Evolutionary conservation across 1,140 invertebrate genomes (phyloP).

Genomic region (Brachionus sp.): DNA sequence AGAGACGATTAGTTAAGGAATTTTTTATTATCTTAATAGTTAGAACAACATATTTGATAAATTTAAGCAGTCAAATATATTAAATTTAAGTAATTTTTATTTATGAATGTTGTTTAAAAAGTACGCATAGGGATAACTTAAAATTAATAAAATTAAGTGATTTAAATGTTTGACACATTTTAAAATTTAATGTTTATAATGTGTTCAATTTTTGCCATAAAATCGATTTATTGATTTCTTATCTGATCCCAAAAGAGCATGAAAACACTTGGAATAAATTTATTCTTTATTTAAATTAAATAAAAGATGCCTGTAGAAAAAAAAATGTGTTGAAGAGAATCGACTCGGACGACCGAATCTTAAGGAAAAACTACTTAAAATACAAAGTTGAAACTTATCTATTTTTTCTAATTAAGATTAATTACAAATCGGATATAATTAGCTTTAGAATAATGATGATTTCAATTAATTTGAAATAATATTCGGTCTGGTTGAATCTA

Average conservation of each 20-base stretch:
- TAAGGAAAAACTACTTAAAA: background rate
- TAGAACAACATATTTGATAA: too few species aligned
- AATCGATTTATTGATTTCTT: slow-evolving; percentile 10
- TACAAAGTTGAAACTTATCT: slow-evolving; percentile 31
- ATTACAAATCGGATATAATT: slow-evolving; percentile 35
- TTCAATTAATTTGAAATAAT: slow-evolving; percentile 29
- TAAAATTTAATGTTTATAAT: slow-evolving; percentile 3
- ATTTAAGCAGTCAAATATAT: too few species aligned
- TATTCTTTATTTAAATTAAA: background rate
- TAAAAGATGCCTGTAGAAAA: background rate
- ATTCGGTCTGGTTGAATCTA: slow-evolving; percentile 22
- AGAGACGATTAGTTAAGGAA: too few species aligned
- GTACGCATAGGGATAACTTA: background rate
- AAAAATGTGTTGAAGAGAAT: slow-evolving; percentile 9
- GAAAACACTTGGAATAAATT: slow-evolving; percentile 4
- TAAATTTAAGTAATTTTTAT: background rate
- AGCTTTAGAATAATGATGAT: slow-evolving; percentile 31
- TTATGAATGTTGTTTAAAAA: background rate
- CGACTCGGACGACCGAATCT: slow-evolving; percentile 16
- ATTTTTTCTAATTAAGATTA: slow-evolving; percentile 29
- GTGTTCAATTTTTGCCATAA: slow-evolving; percentile 2
- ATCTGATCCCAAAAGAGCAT: background rate
- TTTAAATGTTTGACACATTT: background rate
- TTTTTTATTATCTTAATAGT: too few species aligned
- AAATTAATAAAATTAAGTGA: background rate